Evolutionary conservation across 1,140 invertebrate species (phyloP).

Genomic region (Bombus sibiricus): DNA sequence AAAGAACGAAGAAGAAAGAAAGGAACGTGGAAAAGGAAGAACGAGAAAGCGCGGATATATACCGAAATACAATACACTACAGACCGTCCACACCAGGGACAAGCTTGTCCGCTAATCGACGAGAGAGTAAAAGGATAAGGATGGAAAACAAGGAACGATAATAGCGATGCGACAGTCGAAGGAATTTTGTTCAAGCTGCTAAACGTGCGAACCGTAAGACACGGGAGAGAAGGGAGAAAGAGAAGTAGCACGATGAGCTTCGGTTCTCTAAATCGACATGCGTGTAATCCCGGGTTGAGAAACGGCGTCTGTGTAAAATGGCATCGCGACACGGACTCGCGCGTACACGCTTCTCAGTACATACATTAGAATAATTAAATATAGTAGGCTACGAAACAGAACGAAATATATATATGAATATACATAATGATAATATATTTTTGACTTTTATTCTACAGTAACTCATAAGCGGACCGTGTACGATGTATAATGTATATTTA

Average conservation of each 20-base stretch:
- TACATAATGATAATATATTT: conserved; percentile 64
- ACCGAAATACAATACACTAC: conserved; percentile 52
- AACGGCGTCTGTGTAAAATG: not conserved
- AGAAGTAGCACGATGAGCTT: conserved; percentile 14
- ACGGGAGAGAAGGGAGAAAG: not conserved
- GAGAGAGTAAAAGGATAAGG: not conserved
- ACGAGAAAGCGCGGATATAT: conserved; percentile 15
- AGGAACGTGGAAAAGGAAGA: not conserved
- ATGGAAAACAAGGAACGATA: not conserved
- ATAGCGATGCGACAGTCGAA: not conserved
- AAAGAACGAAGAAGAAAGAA: too few species aligned
- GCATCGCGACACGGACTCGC: not conserved
- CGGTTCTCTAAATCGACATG: conserved; percentile 25
- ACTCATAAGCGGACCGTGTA: conserved; percentile 42
- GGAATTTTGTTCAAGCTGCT: conserved; percentile 19
- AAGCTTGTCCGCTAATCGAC: conserved; percentile 50
- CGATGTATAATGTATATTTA: conserved; percentile 21
- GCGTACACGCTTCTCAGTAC: conserved; percentile 41
- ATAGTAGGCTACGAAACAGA: conserved; percentile 50
- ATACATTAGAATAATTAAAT: conserved; percentile 42
- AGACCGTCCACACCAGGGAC: conserved; percentile 66
- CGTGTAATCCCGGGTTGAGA: conserved; percentile 12
- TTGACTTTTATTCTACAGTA: conserved; percentile 71
- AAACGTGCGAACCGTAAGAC: not conserved
- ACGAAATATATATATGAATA: conserved; percentile 44